Percentiles rank a stretch among this genome's conserved stretches.
These are phyloP conservation scores for Brevipalpus yothersi DNA, from an alignment of 1,140 invertebrate species.

Conservation along the genomic window DNA sequence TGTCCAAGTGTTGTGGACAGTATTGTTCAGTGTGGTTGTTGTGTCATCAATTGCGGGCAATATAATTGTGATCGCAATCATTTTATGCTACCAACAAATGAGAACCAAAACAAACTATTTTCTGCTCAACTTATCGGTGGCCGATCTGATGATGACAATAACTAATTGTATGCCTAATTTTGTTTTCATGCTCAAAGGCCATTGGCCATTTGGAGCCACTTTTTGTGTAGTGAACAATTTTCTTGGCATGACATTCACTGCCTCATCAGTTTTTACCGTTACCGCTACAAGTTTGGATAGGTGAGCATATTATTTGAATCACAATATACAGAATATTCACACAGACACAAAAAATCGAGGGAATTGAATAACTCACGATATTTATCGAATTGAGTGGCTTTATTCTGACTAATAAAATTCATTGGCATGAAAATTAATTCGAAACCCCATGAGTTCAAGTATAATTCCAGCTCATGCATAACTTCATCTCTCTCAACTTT, in stretches of 20 bases:
- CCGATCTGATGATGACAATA: slow-evolving; percentile 69
- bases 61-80: slow-evolving; percentile 83
- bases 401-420: too few relatives aligned
- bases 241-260: slow-evolving; percentile 65
- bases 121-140: slow-evolving; percentile 72
- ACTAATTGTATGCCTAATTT: slow-evolving; percentile 84
- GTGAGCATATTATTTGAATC: not conserved
- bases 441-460: too few relatives aligned
- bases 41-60: slow-evolving; percentile 74
- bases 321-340: too few relatives aligned
- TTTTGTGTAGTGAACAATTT: slow-evolving; percentile 68
- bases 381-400: too few relatives aligned
- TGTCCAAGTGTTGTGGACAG: slow-evolving; percentile 51
- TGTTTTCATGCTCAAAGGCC: slow-evolving; percentile 62
- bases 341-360: too few relatives aligned
- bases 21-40: slow-evolving; percentile 61
- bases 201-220: slow-evolving; percentile 76
- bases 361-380: too few relatives aligned
- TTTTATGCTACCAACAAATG: slow-evolving; percentile 53
- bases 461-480: too few relatives aligned
- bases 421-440: too few relatives aligned
- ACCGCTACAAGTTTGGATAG: slow-evolving; percentile 16
- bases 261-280: slow-evolving; percentile 23
- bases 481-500: too few relatives aligned
- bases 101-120: slow-evolving; percentile 87